Evolutionary conservation across 1,140 invertebrate genomes (phyloP).

Genomic region (Apis mellifera): DNA sequence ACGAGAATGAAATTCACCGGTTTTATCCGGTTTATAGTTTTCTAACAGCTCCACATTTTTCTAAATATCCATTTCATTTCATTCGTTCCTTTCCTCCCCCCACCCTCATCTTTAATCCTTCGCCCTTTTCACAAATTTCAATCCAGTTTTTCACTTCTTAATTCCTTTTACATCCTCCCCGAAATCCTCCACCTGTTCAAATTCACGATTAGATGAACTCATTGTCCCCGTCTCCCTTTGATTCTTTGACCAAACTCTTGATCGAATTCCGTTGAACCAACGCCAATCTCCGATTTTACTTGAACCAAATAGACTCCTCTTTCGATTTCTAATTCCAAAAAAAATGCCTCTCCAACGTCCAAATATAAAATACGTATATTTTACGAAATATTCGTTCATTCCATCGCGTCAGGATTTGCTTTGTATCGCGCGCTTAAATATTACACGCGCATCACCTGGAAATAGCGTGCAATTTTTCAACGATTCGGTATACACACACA

Average conservation of each 20-base stretch:
- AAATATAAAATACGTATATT: not conserved
- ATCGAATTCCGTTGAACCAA: not conserved
- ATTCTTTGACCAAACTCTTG: not conserved
- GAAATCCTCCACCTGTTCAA: not conserved
- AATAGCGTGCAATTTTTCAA: not conserved
- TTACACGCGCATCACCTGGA: too few species aligned
- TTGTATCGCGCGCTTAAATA: too few species aligned
- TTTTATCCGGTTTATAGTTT: not conserved
- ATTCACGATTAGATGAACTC: not conserved
- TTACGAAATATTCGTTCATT: not conserved
- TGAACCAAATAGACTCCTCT: not conserved
- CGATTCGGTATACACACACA: not conserved
- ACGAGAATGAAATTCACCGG: not conserved
- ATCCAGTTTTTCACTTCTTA: not conserved
- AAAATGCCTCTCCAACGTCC: not conserved
- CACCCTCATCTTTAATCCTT: too few species aligned
- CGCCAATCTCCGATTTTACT: not conserved
- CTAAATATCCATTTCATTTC: not conserved
- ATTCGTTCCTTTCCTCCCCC: too few species aligned
- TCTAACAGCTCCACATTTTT: not conserved
- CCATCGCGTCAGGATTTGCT: too few species aligned
- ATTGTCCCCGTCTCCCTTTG: too few species aligned
- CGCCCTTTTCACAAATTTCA: too few species aligned
- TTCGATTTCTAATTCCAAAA: not conserved
- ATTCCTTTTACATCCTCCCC: not conserved